Evolutionary conservation across 2,797 vertebrate genomes (phyloP).

Genomic region (Premnoplex brunnescens): DNA sequence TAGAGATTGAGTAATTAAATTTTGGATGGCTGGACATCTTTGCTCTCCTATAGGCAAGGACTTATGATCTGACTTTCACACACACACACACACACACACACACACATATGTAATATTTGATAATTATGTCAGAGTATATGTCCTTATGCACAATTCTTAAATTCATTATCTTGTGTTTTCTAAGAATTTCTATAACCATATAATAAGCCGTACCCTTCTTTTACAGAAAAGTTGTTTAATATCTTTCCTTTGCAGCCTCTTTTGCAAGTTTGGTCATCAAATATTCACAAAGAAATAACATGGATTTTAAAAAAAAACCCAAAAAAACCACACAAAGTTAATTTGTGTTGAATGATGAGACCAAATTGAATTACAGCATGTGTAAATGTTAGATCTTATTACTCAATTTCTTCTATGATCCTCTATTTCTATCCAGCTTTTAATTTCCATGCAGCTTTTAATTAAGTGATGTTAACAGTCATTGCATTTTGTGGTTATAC

Average conservation of each 20-base stretch:
- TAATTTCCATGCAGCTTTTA: background rate
- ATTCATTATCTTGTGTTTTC: background rate
- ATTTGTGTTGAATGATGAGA: background rate
- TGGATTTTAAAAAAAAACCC: background rate
- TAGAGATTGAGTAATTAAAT: conserved; percentile 34
- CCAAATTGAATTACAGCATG: background rate
- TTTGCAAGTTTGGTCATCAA: background rate
- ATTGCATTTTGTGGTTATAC: background rate
- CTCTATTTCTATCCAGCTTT: background rate
- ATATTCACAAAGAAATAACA: background rate
- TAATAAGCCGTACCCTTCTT: background rate
- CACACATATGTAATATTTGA: background rate
- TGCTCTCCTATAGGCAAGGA: background rate
- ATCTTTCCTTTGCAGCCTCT: background rate
- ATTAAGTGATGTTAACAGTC: background rate
- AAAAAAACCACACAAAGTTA: background rate
- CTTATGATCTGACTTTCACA: background rate
- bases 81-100: background rate
- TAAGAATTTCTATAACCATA: background rate
- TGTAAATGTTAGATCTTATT: background rate
- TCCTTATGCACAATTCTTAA: background rate
- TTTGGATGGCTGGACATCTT: conserved; percentile 3
- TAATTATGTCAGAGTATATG: conserved; percentile 9
- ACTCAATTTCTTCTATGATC: background rate
- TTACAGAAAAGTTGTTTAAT: background rate